Conservation (phyloP, 2,797 vertebrate species). For the Vultur gryphus region DNA sequence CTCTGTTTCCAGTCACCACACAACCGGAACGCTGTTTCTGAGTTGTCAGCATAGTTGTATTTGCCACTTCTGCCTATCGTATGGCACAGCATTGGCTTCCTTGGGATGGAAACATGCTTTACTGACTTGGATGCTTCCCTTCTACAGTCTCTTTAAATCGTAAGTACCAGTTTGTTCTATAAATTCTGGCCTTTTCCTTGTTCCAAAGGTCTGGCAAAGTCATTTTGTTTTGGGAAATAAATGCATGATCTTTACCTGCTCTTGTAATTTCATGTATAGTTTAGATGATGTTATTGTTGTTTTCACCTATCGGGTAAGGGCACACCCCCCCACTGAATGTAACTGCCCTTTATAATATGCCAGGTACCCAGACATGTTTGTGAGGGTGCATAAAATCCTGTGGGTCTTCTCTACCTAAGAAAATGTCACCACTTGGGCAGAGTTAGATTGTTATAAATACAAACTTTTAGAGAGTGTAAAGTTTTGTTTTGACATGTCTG, state of each 20-base stretch:
- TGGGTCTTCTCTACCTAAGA: not conserved
- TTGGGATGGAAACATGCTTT: not conserved
- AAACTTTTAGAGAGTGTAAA: not conserved
- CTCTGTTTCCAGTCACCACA: not conserved
- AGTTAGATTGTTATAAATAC: not conserved
- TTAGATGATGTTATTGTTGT: not conserved
- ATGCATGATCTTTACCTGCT: not conserved
- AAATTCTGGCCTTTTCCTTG: not conserved
- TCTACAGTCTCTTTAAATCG: accelerated
- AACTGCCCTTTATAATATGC: not conserved
- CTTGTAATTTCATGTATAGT: not conserved
- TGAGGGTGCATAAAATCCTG: not conserved
- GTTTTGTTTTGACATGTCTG: not conserved
- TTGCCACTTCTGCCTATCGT: not conserved
- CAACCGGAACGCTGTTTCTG: not conserved
- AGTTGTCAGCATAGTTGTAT: not conserved
- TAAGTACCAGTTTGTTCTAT: not conserved
- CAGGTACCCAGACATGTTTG: not conserved
- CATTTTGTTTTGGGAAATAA: not conserved
- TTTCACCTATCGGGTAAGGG: not conserved
- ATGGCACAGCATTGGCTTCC: not conserved
- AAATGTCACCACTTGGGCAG: not conserved
- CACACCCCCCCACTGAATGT: too few relatives aligned
- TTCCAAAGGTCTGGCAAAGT: not conserved
- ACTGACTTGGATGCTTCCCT: not conserved